A percentile compares a stretch with the other conserved stretches of the same genome.
These are phyloP conservation scores for Ornithoptera alexandrae DNA, from an alignment of 2,888 invertebrate species.

Conservation along the genomic window DNA sequence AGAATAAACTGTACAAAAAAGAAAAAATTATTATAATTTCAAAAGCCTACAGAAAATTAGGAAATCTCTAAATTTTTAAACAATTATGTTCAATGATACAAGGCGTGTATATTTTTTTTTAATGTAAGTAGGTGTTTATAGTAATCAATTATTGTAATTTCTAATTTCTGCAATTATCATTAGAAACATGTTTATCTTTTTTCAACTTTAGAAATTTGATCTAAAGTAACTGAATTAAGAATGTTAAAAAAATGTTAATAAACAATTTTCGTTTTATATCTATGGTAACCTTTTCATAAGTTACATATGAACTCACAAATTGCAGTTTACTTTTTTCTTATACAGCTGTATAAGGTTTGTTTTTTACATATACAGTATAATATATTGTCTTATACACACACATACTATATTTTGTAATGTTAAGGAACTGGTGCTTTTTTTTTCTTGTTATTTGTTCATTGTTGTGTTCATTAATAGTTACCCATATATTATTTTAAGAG, in stretches of 20 bases:
- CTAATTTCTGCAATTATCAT: no score
- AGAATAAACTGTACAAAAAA: conserved; percentile 39
- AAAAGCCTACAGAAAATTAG: conserved; percentile 8
- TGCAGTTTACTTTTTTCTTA: no score
- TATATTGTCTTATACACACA: background rate
- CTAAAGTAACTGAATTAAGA: no score
- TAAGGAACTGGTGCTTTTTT: conserved; percentile 20
- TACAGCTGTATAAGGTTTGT: no score
- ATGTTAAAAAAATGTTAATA: no score
- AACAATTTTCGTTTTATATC: no score
- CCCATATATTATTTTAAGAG: conserved; percentile 17
- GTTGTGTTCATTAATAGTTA: conserved; percentile 28
- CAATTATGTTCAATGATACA: no score
- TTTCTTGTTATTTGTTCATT: background rate
- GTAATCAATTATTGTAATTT: background rate
- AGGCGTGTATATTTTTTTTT: no score
- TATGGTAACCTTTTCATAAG: no score
- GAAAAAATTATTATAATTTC: background rate
- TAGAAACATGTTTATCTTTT: background rate
- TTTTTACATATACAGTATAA: no score
- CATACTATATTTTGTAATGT: background rate
- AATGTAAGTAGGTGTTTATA: background rate
- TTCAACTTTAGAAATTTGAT: conserved; percentile 4
- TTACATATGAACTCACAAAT: no score
- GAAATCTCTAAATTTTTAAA: conserved; percentile 22